Evolutionary conservation across 1,140 invertebrate species (phyloP), one percentile per base, ranked within the genome.

Genomic region (Zelostemma sp.): DNA sequence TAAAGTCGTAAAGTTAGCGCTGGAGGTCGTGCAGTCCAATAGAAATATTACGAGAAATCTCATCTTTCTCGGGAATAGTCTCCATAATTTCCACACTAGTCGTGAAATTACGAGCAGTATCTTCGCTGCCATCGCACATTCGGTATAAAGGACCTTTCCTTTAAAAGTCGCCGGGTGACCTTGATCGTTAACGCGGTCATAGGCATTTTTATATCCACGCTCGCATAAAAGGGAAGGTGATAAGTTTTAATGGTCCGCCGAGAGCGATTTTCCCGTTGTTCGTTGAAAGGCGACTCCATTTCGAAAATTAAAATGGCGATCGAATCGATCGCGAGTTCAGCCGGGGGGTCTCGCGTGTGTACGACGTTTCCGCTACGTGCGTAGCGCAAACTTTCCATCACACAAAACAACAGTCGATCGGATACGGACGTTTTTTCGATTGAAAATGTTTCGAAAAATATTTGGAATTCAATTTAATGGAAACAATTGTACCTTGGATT

Each of bases 361-460:
- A 11, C 6, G 41, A 18, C 17, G 41, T 16, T 18, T 16, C 6
- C 6, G 1, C 16, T 17, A 11, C 35, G 35, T n/a, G 11, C 33
- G 6, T n/a, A n/a, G 33, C 33, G 11, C 16, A 46, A 19, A 18
- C 16, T 19, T 17, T 46, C 16, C n/a, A 17, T 19, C 17, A 46
- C 43, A 19, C 18, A 17, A 46, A 46, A 46, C 18, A 18, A 19
- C 9, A 46, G 6, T 46, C 43, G 17, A 18, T 31, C 63, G 66
- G 54, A 68, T 68, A n/a, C 6, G 11, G 33, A 35, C n/a, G 11
- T 35, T 35, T 35, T 35, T 35, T n/a, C 33, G 33, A 35, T n/a
- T n/a, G 11, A 35, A n/a, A 35, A 35, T 4, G 25, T 4, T 28
- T 28, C 25, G 8, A 28, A 28, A 28, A 3, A 3, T 28, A 28